Conservation (phyloP, 2,888 invertebrate species). For the Bruchidius siliquastri region DNA sequence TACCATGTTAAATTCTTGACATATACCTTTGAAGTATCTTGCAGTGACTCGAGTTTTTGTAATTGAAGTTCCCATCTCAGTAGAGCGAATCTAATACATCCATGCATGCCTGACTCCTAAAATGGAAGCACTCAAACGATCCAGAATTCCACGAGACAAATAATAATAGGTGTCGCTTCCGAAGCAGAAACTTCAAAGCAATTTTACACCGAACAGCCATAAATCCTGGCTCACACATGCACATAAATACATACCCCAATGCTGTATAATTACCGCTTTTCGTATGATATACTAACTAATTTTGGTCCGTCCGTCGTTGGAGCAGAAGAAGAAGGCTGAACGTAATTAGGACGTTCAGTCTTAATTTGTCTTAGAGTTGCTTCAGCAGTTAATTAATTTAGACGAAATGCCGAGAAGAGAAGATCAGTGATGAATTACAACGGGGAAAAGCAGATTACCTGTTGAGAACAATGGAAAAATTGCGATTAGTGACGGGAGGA, state of each 20-base stretch:
- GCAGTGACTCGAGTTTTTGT: not conserved
- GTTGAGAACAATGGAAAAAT: not conserved
- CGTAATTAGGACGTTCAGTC: constrained; percentile 20
- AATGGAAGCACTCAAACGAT: not conserved
- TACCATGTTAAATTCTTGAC: too few relatives aligned
- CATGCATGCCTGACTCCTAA: not conserved
- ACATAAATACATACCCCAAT: not conserved
- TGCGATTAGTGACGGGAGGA: constrained; percentile 24
- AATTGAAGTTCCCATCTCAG: not conserved
- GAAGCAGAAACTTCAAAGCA: not conserved
- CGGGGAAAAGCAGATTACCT: not conserved
- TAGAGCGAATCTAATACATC: not conserved
- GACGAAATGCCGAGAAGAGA: not conserved
- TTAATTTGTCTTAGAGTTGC: constrained; percentile 31
- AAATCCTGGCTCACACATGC: not conserved
- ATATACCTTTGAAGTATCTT: too few relatives aligned
- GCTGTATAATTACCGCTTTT: constrained; percentile 2
- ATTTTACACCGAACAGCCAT: not conserved
- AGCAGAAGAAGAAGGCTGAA: not conserved
- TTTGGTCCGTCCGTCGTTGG: constrained; percentile 16
- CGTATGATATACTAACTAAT: constrained; percentile 21
- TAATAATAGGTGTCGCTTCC: not conserved
- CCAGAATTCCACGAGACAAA: not conserved
- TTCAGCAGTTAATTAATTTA: not conserved
- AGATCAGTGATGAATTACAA: not conserved